These are phyloP conservation scores for Salminus brasiliensis DNA, from an alignment of 2,113 vertebrate genomes.

Conservation along the genomic window DNA sequence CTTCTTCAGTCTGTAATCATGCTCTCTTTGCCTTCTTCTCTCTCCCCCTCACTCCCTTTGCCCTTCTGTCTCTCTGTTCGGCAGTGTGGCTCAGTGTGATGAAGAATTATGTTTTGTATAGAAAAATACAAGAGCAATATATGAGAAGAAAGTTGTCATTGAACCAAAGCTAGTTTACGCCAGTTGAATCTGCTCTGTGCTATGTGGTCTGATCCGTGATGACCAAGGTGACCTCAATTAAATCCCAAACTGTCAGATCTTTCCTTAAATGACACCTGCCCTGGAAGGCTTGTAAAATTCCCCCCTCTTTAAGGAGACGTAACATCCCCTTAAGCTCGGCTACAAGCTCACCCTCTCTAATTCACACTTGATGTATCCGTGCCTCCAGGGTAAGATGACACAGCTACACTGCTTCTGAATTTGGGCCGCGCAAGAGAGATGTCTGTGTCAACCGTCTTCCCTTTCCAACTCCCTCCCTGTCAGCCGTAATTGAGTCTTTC, in stretches of 20 bases:
- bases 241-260: constrained; percentile 32
- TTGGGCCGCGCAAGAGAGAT: constrained; percentile 65
- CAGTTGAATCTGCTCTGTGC: constrained; percentile 8
- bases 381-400: constrained; percentile 67
- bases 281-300: constrained; percentile 37
- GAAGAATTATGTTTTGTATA: neutral
- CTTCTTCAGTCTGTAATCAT: too few species aligned
- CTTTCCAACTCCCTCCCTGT: constrained; percentile 61
- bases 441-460: constrained; percentile 71
- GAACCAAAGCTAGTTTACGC: neutral
- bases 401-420: constrained; percentile 69
- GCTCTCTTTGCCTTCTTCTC: constrained; percentile 47
- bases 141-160: too few species aligned
- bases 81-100: neutral
- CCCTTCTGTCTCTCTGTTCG: too few species aligned
- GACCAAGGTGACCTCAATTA: constrained; percentile 43
- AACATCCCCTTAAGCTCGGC: constrained; percentile 47
- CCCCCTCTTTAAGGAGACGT: constrained; percentile 45
- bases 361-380: constrained; percentile 67
- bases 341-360: constrained; percentile 55
- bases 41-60: neutral
- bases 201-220: too few species aligned
- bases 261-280: constrained; percentile 41
- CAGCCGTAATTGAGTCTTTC: constrained; percentile 90
- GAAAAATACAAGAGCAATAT: neutral